A percentile compares a stretch with the other conserved stretches of the same genome.
phyloP scores from a whole-genome alignment of 2,113 vertebrate species.

The Sinocyclocheilus grahami region DNA sequence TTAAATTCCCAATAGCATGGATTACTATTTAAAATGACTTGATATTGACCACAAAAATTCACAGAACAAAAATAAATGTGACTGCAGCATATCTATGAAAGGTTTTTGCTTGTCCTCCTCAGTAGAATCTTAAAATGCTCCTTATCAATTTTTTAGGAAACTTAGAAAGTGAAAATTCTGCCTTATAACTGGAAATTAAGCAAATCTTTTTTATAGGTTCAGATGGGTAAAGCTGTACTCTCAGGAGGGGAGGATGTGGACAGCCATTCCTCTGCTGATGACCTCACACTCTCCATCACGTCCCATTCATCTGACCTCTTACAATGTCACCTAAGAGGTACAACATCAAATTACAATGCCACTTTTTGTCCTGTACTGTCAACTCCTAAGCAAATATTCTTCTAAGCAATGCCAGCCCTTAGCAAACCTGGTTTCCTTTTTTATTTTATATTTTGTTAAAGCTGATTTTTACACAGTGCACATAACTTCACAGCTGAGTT shows the following conservation, averaged over 20 bases:
- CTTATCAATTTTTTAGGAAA: background rate
- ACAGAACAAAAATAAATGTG: too few species aligned
- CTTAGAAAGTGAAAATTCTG: background rate
- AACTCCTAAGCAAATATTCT: too few species aligned
- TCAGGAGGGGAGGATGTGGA: slow-evolving; percentile 86
- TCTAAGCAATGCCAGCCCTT: too few species aligned
- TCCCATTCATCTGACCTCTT: slow-evolving; percentile 86
- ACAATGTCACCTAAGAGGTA: slow-evolving; percentile 73
- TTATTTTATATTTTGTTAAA: too few species aligned
- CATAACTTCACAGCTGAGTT: too few species aligned
- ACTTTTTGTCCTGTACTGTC: too few species aligned
- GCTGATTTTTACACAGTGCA: too few species aligned
- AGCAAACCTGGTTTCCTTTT: too few species aligned
- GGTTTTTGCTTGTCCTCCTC: background rate
- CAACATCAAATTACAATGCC: background rate
- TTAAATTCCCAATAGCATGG: background rate
- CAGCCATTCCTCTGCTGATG: slow-evolving; percentile 81
- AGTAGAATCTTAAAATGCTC: background rate
- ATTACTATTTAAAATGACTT: too few species aligned
- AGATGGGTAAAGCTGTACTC: slow-evolving; percentile 88
- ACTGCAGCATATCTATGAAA: too few species aligned
- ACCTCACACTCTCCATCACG: slow-evolving; percentile 86
- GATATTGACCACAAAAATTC: too few species aligned
- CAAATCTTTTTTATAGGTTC: slow-evolving; percentile 71
- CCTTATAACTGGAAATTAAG: background rate